phyloP scores from a whole-genome alignment of 1,140 invertebrate genomes.

The Spodoptera frugiperda region DNA sequence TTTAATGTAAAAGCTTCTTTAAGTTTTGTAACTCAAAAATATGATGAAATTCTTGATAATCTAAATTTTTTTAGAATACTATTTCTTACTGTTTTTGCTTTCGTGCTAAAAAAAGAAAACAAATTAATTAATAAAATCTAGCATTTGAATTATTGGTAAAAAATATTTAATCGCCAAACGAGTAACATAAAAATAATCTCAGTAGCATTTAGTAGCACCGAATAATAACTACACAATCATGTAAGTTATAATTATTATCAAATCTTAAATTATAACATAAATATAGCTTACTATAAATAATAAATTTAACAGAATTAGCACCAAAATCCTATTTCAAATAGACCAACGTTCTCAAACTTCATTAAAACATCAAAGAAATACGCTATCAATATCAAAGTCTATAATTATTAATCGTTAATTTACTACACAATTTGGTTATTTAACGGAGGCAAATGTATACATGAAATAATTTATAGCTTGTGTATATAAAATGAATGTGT shows the following conservation, averaged over 20 bases:
- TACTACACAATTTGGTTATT: slow-evolving; percentile 42
- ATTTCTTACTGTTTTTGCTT: too few species aligned
- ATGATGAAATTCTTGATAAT: too few species aligned
- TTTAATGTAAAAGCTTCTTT: too few species aligned
- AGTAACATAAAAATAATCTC: neutral
- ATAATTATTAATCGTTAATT: slow-evolving; percentile 48
- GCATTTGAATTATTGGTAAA: too few species aligned
- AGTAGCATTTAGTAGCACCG: neutral
- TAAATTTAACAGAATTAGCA: slow-evolving; percentile 33
- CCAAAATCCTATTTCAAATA: slow-evolving; percentile 30
- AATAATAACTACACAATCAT: neutral
- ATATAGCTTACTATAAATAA: neutral
- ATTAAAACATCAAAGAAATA: slow-evolving; percentile 45
- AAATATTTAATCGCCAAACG: too few species aligned
- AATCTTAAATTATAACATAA: neutral
- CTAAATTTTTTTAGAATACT: too few species aligned
- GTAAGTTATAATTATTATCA: neutral
- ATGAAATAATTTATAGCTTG: slow-evolving; percentile 40
- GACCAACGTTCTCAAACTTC: slow-evolving; percentile 15
- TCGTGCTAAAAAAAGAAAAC: too few species aligned
- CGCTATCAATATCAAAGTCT: slow-evolving; percentile 36
- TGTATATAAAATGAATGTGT: slow-evolving; percentile 48
- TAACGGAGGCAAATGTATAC: slow-evolving; percentile 46
- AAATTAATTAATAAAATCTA: too few species aligned
- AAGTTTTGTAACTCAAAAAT: too few species aligned